phyloP scores from a whole-genome alignment of 2,113 vertebrate species.

The Asarcornis scutulata region DNA sequence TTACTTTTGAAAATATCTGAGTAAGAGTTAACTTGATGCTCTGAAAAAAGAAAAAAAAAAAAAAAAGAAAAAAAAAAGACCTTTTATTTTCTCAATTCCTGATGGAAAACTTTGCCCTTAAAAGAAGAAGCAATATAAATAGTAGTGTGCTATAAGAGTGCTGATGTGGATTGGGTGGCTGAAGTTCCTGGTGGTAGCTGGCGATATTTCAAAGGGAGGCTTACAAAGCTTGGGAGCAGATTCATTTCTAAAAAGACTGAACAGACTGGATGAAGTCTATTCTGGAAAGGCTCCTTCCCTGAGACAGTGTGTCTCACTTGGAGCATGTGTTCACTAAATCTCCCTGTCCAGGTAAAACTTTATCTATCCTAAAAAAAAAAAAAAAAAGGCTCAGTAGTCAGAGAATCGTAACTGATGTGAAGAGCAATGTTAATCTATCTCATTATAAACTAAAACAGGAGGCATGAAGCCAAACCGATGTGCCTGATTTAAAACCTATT shows the following conservation, averaged over 20 bases:
- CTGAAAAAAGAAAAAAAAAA: not conserved
- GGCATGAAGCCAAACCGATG: not conserved
- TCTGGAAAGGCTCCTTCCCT: not conserved
- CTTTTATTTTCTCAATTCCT: not conserved
- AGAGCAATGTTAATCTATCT: not conserved
- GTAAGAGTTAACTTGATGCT: not conserved
- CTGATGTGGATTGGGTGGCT: not conserved
- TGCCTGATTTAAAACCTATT: not conserved
- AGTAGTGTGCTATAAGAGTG: not conserved
- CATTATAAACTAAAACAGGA: not conserved
- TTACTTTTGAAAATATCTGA: constrained; percentile 2
- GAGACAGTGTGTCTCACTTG: not conserved
- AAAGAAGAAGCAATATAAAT: not conserved
- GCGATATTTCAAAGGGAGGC: not conserved
- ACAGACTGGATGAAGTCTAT: not conserved
- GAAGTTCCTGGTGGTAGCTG: not conserved
- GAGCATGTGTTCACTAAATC: not conserved
- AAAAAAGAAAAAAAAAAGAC: not conserved
- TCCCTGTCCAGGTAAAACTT: not conserved
- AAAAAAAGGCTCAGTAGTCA: not conserved
- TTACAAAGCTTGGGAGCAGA: not conserved
- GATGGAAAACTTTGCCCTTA: not conserved
- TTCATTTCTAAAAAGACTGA: not conserved
- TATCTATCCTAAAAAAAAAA: not conserved
- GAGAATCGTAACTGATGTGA: not conserved